Evolutionary conservation across 2,888 invertebrate genomes (phyloP), one percentile per base, ranked within the genome.

Genomic region (Malthinus seriepunctatus): DNA sequence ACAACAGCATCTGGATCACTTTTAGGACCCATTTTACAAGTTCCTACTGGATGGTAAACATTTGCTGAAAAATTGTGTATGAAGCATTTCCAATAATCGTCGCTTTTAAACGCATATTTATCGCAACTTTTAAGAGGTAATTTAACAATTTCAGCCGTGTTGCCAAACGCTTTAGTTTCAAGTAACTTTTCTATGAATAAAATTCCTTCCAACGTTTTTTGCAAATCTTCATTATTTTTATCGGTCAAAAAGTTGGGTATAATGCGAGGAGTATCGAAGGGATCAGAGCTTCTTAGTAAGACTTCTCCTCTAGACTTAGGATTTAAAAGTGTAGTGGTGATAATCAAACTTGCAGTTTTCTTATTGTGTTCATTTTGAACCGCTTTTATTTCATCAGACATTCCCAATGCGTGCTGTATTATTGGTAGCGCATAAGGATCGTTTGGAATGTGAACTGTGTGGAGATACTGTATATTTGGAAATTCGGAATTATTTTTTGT

Each of bases 11-110:
- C 86, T 0, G 84, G 83, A 73, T 93, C 93, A 54, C 82, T 83
- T 50, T 79, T 81, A 0, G 92, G 91, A 1, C 93, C 93, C 94
- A 94, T 93, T 77, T 92, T 93, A 69, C 86, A 86, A 1, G 88
- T 88, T 42, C 23, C 14, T 8, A 8, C 23, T 42, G 42, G 35
- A 9, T 35, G 35, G 10, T 9, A 35, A 9, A 35, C 8, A 35
- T 35, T 35, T 35, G n/a, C 35, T 8, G 55, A 58, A 3, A 62
- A 7, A 42, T 64, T 51, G n/a, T 51, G 12, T 4, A 77, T 75
- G 45, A 12, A 58, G 69, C 87, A 88, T 63, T 77, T 75, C 84
- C 85, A 85, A 71, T 84, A 86, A 0, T 71, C 72, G 38, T 81
- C 76, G 0, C 77, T 69, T 23, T 72, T 65, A 42, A 71, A 72